phyloP scores from a whole-genome alignment of 2,797 vertebrate genomes.

The Chanos chanos region DNA sequence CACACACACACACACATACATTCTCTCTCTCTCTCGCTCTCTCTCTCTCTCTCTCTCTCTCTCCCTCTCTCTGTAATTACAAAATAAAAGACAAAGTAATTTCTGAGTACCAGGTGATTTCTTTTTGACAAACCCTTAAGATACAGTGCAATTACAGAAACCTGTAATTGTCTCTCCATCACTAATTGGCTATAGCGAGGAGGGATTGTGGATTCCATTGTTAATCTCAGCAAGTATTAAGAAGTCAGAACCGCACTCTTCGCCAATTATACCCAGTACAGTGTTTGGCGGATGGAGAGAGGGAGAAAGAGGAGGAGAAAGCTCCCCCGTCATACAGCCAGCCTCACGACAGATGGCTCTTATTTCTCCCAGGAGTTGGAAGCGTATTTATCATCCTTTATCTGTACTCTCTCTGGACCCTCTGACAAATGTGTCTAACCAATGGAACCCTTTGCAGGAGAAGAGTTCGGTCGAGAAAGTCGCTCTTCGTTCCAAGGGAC shows the following conservation, averaged over 20 bases:
- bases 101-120: slow-evolving; percentile 50
- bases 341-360: slow-evolving; percentile 31
- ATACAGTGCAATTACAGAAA: slow-evolving; percentile 51
- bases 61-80: slow-evolving; percentile 55
- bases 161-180: slow-evolving; percentile 48
- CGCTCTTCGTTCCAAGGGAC: no score
- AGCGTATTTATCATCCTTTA: slow-evolving; percentile 17
- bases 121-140: slow-evolving; percentile 52
- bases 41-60: no score
- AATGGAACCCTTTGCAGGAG: not conserved
- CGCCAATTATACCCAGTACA: slow-evolving; percentile 17
- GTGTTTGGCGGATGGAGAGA: not conserved
- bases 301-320: slow-evolving; percentile 11
- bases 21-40: no score
- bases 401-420: slow-evolving; percentile 13
- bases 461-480: not conserved
- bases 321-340: slow-evolving; percentile 13
- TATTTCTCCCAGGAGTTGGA: slow-evolving; percentile 30
- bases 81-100: slow-evolving; percentile 49
- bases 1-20: no score
- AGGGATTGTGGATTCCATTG: slow-evolving; percentile 42
- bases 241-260: slow-evolving; percentile 45
- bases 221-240: slow-evolving; percentile 46
- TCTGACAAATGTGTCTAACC: slow-evolving; percentile 20
- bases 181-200: slow-evolving; percentile 49